Percentiles rank a stretch among this genome's conserved stretches.
Conservation (phyloP, 2,888 invertebrate genomes). For the Galeruca laticollis region DNA sequence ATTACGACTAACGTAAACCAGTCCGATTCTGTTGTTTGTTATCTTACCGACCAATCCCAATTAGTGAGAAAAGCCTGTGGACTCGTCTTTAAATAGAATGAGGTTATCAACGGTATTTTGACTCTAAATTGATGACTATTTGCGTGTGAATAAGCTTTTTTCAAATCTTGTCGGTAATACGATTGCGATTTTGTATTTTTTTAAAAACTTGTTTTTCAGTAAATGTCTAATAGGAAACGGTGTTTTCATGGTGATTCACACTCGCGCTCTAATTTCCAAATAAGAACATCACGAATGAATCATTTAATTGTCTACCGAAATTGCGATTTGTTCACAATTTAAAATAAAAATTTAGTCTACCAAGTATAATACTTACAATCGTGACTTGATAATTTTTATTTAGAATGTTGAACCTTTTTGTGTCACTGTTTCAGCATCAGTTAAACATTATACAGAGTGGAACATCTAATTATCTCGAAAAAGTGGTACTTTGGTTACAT, state of each 20-base stretch:
- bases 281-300: background rate
- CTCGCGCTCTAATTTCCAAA: background rate
- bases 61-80: background rate
- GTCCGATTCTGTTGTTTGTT: background rate
- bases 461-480: too few species aligned
- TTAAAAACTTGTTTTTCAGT: background rate
- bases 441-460: too few species aligned
- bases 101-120: conserved; percentile 12
- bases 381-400: too few species aligned
- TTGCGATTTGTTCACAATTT: too few species aligned
- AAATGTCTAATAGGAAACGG: background rate
- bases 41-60: background rate
- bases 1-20: background rate
- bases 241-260: background rate
- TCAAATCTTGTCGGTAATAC: background rate
- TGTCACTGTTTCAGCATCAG: too few species aligned
- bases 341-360: too few species aligned
- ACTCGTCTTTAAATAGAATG: background rate
- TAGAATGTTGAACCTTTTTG: too few species aligned
- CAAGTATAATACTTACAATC: too few species aligned
- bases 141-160: background rate
- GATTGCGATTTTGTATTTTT: background rate
- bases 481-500: too few species aligned
- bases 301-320: background rate
- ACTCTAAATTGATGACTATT: background rate